Evolutionary conservation across 2,797 vertebrate species (phyloP), one percentile per base, ranked within the genome.

Genomic region (Orestias chungarensis): DNA sequence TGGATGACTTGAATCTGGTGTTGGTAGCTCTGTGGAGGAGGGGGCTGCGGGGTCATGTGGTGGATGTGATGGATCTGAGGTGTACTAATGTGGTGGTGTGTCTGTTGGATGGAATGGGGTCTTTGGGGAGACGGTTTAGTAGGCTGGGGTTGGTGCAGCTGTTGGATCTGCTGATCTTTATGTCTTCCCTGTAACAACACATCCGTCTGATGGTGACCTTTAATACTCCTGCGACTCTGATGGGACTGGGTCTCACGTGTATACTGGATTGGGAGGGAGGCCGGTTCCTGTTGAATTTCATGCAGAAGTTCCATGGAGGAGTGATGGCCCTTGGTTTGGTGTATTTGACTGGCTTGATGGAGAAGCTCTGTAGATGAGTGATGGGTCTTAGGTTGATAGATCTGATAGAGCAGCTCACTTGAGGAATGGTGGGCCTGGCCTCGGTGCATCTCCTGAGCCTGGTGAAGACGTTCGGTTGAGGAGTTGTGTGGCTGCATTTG

Each of bases 1-100:
- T 95, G 94, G 80, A 94, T 94, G 38, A 93, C 92, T 6, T 94
- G 94, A 38, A 94, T 94, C 79, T 93, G 92, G 76, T 91, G 92
- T 70, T 91, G 88, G 81, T 80, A 88, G 71, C 92, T 90, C 68
- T 92, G 87, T 0, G 89, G 91, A 38, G 77, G 90, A 33, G 77
- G 90, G 0, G 91, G 88, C 72, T 93, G 90, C 11, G 90, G 93
- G 64, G 88, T 91, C 69, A 93, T 90, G 59, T 95, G 94, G 76
- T 91, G 93, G 66, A 93, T 93, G 65, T 93, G 94, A 65, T 92
- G 94, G 66, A 93, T 91, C 74, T 94, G 93, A 64, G 92, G 90
- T 15, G 83, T 59, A 86, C 79, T 75, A 42, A 90, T 86, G 86
- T 87, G 90, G 81, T 89, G 89, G 80, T 87, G 91, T 31, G 89